Base-by-base conservation (phyloP, 2,888 invertebrate species). In the Melangyna quadrimaculata region DNA sequence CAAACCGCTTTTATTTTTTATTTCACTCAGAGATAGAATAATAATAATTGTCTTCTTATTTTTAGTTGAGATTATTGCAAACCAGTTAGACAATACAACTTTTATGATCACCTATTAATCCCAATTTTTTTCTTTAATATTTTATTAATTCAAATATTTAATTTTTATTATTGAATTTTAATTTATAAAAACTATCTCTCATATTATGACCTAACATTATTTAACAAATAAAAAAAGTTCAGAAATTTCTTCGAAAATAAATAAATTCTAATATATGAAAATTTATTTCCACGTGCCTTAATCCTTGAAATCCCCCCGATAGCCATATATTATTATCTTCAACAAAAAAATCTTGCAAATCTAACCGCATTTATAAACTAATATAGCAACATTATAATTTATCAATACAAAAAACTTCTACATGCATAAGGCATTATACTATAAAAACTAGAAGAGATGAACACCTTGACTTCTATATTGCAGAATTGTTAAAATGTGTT, bases 381-480 rank as follows among this genome's bases (percentile, higher is more conserved):
- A 24, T 22, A 29, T 35, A 10, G 12, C 12, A 2, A n/a, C 22
- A 19, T 9, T 9, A n/a, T 24, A 24, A n/a, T n/a, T n/a, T 45
- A 45, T 43, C 17, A 43, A 29, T 10, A 29, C n/a, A 53, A n/a
- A 55, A 55, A 22, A 59, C 35, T 35, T 37, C 32, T 32, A 32
- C 48, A 69, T 51, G 51, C 43, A 40, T 70, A n/a, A n/a, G 70
- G 55, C 14, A 40, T 53, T 51, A 55, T 53, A 55, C 17, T 45
- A 27, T 53, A 71, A 43, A 40, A 43, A 29, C 40, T 27, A 55
- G 45, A 77, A 74, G 81, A 87, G 87, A 82, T 81, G 87, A 82
- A 67, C 82, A 87, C 87, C 87, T 87, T 87, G 87, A 87, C 87
- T 87, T 55, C 86, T 81, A 87, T 84, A 19, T 48, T 48, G 12